phyloP scores from a whole-genome alignment of 2,113 vertebrate species.

The Tyrannus savana region DNA sequence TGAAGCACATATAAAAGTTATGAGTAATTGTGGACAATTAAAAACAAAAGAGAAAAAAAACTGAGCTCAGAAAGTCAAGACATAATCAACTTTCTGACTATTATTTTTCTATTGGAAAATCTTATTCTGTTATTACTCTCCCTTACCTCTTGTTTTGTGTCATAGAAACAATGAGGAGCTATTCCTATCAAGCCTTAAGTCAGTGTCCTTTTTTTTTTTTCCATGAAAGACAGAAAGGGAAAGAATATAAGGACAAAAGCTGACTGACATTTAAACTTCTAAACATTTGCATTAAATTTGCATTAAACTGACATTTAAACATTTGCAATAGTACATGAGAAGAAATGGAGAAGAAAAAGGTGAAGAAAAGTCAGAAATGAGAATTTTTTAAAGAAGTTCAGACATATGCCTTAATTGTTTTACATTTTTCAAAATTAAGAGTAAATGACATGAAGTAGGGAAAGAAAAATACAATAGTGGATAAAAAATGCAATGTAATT shows the following conservation, averaged over 20 bases:
- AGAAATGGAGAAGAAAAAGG: neutral
- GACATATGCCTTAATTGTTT: neutral
- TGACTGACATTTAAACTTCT: neutral
- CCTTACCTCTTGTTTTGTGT: neutral
- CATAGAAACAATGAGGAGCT: neutral
- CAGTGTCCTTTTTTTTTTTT: neutral
- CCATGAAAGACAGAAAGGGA: neutral
- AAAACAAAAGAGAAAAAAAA: neutral
- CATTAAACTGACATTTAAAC: neutral
- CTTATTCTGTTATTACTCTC: neutral
- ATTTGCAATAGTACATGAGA: neutral
- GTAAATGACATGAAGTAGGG: neutral
- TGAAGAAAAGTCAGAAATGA: neutral
- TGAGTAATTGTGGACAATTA: neutral
- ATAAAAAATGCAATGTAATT: neutral
- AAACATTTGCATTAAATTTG: too few species aligned
- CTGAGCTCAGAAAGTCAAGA: neutral
- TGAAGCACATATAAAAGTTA: neutral
- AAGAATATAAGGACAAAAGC: conserved; percentile 5
- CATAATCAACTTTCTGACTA: neutral
- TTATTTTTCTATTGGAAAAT: neutral
- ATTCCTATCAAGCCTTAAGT: neutral
- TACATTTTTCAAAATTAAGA: neutral
- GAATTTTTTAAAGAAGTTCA: neutral
- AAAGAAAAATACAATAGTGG: neutral